Conservation (phyloP, 2,797 vertebrate species). For the Bradypus variegatus region DNA sequence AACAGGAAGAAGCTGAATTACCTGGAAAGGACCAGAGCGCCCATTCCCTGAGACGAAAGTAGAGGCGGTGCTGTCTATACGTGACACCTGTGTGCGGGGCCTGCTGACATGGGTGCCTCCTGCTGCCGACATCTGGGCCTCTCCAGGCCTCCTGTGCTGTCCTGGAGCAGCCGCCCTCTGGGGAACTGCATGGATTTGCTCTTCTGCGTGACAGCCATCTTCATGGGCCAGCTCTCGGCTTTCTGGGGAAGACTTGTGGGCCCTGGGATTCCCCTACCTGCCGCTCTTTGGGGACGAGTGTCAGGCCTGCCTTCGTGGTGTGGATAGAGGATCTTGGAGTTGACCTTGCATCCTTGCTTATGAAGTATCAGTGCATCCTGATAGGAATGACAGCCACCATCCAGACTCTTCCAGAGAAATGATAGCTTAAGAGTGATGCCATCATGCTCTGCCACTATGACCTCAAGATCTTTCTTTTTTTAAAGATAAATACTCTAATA, state of each 20-base stretch:
- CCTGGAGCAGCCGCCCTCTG: too few relatives aligned
- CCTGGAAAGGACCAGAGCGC: neutral
- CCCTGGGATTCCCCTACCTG: neutral
- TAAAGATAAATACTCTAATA: neutral
- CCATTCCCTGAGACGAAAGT: accelerated
- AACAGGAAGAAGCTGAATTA: neutral
- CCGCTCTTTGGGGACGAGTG: too few relatives aligned
- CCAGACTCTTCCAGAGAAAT: neutral
- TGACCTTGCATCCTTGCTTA: accelerated
- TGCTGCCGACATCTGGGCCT: neutral
- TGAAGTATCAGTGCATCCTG: neutral
- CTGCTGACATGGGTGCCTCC: accelerated
- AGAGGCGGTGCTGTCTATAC: accelerated
- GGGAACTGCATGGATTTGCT: accelerated
- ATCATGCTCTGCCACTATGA: accelerated
- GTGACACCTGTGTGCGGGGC: accelerated
- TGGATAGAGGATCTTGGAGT: accelerated
- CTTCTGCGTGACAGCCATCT: accelerated
- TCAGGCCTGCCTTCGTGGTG: accelerated
- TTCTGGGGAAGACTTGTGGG: neutral
- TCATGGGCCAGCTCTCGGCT: neutral
- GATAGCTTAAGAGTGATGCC: neutral
- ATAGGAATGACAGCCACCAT: neutral
- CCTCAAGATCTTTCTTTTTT: neutral
- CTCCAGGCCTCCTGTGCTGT: neutral